Evolutionary conservation across 2,888 invertebrate genomes (phyloP).

Genomic region (Harpalus rufipes): DNA sequence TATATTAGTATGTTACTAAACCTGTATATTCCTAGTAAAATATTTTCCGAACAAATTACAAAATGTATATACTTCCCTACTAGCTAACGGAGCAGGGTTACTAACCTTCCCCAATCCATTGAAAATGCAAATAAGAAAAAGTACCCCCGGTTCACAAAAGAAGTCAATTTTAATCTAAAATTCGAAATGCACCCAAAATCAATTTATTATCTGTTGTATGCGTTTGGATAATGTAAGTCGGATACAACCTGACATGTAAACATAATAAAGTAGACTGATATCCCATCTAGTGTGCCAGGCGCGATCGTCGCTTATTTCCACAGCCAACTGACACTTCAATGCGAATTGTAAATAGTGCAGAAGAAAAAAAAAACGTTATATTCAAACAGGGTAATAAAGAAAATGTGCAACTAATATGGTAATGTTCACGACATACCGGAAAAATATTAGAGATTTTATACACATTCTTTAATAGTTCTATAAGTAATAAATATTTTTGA

Average conservation of each 20-base stretch:
- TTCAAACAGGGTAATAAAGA: background rate
- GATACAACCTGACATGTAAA: constrained; percentile 52
- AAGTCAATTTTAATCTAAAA: constrained; percentile 51
- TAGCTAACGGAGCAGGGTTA: background rate
- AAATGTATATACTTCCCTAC: background rate
- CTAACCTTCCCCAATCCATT: background rate
- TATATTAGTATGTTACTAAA: too few relatives aligned
- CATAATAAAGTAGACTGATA: constrained; percentile 58
- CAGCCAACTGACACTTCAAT: constrained; percentile 42
- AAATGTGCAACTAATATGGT: background rate
- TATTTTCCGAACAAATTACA: background rate
- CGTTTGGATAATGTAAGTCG: constrained; percentile 47
- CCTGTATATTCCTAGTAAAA: too few relatives aligned
- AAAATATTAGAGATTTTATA: too few relatives aligned
- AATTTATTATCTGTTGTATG: constrained; percentile 34
- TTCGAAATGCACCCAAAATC: constrained; percentile 38
- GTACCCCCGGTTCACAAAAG: constrained; percentile 8
- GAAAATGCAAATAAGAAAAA: constrained; percentile 1
- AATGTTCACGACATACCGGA: too few relatives aligned
- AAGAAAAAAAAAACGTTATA: background rate
- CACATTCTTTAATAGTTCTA: too few relatives aligned
- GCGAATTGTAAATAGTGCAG: constrained; percentile 26
- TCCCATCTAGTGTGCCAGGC: constrained; percentile 65
- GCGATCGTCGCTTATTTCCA: constrained; percentile 64
- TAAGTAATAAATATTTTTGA: too few relatives aligned